Base-by-base conservation (phyloP, 2,113 vertebrate species). In the Ia io region DNA sequence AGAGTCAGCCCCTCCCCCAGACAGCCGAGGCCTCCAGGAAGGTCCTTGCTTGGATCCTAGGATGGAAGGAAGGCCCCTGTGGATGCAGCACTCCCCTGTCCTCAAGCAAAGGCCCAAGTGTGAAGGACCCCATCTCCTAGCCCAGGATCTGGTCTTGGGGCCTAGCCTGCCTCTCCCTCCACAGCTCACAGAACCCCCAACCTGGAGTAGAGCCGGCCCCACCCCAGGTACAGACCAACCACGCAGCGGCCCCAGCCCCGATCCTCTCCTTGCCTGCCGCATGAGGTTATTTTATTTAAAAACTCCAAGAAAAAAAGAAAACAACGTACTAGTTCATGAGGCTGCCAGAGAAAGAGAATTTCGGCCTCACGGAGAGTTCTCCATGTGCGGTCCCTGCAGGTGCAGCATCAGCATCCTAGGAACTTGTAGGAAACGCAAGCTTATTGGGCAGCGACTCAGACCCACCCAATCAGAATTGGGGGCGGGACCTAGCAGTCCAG, bases 1-100 rank as follows among this genome's bases (percentile, higher is more conserved):
- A 98, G 98, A 95, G 96, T 96, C 79, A 98, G 98, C 92, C 95
- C 97, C 0, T n/a, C 97, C 3, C 98, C 98, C 96, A 80, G 98
- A 98, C 22, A 93, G 84, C 13, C 37, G 77, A 28, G 88, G 84
- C 0, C n/a, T 96, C 94, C 85, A 30, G 2, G 84, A n/a, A 70
- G 89, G 89, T 28, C 59, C 82, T 28, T 78, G 67, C 83, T 80
- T 90, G 76, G 70, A 82, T 18, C 30, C 65, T 65, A 84, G 84
- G 76, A 86, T 37, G 30, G 87, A 96, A 97, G 90, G 67, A 16
- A 2, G 0, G 47, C 9, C 47, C 44, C 32, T 11, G 1, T 0
- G 18, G 18, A 4, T 9, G 0, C 47, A 13, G 7, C 0, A 4
- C 4, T 25, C 37, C 23, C 56, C 44, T 6, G 0, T 61, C 94